Evolutionary conservation across 2,797 vertebrate species (phyloP).

Genomic region (Danio choprae): DNA sequence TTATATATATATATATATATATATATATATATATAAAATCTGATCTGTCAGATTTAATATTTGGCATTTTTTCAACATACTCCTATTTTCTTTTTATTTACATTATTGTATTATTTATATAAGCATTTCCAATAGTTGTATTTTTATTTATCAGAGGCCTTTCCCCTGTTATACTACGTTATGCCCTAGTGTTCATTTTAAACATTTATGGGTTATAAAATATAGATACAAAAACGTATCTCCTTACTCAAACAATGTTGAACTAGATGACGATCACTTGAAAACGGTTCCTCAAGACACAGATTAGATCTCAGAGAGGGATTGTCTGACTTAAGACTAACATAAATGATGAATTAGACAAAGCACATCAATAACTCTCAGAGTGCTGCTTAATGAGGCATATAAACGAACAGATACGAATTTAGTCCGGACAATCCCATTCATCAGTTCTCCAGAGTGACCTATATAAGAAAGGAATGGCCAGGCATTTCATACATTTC

Average conservation of each 20-base stretch:
- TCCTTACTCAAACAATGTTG: constrained; percentile 25
- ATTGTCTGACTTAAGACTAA: constrained; percentile 68
- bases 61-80: too few relatives aligned
- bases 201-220: background rate
- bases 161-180: background rate
- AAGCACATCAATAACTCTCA: constrained; percentile 79
- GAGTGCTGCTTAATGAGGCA: constrained; percentile 77
- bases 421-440: constrained; percentile 73
- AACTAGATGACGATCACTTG: constrained; percentile 15
- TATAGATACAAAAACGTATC: background rate
- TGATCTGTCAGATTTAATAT: too few relatives aligned
- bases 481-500: constrained; percentile 70
- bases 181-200: background rate
- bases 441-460: constrained; percentile 76
- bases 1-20: too few relatives aligned
- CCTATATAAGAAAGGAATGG: constrained; percentile 74
- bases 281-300: constrained; percentile 2
- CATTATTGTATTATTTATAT: too few relatives aligned
- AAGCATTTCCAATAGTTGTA: too few relatives aligned
- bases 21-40: too few relatives aligned
- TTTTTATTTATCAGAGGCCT: background rate
- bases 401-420: constrained; percentile 80
- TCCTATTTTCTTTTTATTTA: too few relatives aligned
- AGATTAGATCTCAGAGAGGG: constrained; percentile 49
- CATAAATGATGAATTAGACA: constrained; percentile 78